A percentile compares a stretch with the other conserved stretches of the same genome.
Conservation (phyloP, 2,888 invertebrate species). For the Alcis repandata region DNA sequence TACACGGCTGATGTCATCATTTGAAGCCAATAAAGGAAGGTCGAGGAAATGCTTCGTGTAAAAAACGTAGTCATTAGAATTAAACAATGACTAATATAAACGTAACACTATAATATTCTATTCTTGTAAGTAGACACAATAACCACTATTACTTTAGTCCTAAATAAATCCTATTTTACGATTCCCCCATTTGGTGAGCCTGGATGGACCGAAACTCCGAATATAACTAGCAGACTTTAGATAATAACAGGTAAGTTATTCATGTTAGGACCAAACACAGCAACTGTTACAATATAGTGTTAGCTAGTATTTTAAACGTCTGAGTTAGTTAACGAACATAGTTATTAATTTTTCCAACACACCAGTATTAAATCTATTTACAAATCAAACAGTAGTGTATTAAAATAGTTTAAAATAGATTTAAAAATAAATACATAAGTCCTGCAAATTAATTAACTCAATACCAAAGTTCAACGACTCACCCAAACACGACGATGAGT, state of each 20-base stretch:
- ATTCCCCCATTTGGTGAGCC: background rate
- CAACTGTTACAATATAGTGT: background rate
- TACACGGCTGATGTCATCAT: conserved; percentile 43
- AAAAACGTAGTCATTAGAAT: background rate
- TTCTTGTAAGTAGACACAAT: background rate
- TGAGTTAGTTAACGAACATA: background rate
- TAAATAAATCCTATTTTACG: background rate
- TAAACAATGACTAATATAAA: background rate
- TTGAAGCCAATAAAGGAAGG: conserved; percentile 37
- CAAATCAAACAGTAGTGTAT: background rate
- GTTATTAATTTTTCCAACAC: background rate
- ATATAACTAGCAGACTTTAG: background rate
- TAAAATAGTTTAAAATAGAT: too few relatives aligned
- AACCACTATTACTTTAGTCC: background rate
- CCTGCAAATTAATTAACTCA: too few relatives aligned
- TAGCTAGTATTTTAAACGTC: too few relatives aligned
- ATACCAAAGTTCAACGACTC: conserved; percentile 47
- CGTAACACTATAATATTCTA: background rate
- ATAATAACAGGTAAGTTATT: background rate
- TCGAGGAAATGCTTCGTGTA: conserved; percentile 20
- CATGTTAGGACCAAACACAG: background rate
- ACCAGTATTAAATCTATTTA: background rate
- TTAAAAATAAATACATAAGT: background rate
- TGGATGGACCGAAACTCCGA: background rate
- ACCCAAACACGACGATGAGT: conserved; percentile 32